Evolutionary conservation across 2,113 vertebrate genomes (phyloP).

Genomic region (Ptilorrhoa leucosticta): DNA sequence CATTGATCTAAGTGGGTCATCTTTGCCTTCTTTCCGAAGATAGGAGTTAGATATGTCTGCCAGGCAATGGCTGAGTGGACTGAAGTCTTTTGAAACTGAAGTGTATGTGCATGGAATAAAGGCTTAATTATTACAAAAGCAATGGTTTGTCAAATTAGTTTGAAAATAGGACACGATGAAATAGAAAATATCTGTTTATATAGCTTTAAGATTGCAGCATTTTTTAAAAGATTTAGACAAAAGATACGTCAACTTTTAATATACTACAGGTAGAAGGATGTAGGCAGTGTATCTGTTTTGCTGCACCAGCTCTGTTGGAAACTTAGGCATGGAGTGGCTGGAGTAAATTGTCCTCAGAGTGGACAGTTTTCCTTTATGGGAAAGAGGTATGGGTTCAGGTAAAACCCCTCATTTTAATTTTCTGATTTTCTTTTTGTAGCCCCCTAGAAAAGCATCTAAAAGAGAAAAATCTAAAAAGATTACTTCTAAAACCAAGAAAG

Average conservation of each 20-base stretch:
- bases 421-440: slow-evolving; percentile 61
- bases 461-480: slow-evolving; percentile 73
- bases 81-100: not conserved
- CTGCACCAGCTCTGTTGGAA: not conserved
- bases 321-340: not conserved
- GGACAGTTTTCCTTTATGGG: not conserved
- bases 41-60: not conserved
- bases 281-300: not conserved
- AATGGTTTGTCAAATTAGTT: not conserved
- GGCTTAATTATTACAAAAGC: not conserved
- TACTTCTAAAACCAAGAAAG: slow-evolving; percentile 74
- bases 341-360: not conserved
- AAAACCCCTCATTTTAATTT: not conserved
- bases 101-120: not conserved
- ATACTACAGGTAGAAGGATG: not conserved
- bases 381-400: not conserved
- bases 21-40: slow-evolving; percentile 11
- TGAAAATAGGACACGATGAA: not conserved
- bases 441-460: slow-evolving; percentile 82
- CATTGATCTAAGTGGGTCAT: not conserved
- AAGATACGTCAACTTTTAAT: not conserved
- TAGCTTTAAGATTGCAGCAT: not conserved
- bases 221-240: not conserved
- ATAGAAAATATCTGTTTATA: not conserved
- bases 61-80: not conserved